Base-by-base conservation (phyloP, 2,113 vertebrate genomes). In the Aspidoscelis tigris region DNA sequence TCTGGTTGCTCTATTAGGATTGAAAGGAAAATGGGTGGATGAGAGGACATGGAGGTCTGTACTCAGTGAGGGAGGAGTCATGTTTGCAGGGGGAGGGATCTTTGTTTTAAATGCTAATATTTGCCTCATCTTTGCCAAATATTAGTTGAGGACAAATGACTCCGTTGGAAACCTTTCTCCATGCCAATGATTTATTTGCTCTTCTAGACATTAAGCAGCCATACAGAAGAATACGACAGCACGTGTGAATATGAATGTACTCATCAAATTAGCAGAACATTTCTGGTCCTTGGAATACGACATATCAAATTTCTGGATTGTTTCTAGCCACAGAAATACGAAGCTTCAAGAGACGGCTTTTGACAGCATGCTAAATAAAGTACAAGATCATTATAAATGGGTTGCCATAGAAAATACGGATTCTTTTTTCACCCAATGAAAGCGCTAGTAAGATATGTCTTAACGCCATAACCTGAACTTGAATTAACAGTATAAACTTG, bases 1-100 rank as follows among this genome's bases (percentile, higher is more conserved):
- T 77, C 74, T 72, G 80, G 85, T n/a, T 66, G 90, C 84, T 88
- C 78, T 85, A 88, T 84, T 73, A 76, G 73, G 80, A n/a, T 65
- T 81, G 76, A 84, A 76, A n/a, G 74, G 70, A 81, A 79, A 82
- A 5, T 87, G 76, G 86, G 86, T 84, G 75, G 71, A 53, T 26
- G 20, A 26, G 76, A 76, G 68, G 77, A 89, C 74, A n/a, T 69
- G 65, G 81, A 81, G 64, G 61, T 66, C 83, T 58, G 72, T 75
- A 64, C 47, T 69, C 83, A 53, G 72, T 72, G 90, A 89, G 87
- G 86, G 69, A 72, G n/a, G 64, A 81, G 53, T 77, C 33, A 44
- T 89, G 39, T 10, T 16, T 47, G n/a, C 79, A 76, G 61, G 81
- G 85, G 53, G 55, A 64, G 22, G 43, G 73, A 43, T 50, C 58